A percentile compares a stretch with the other conserved stretches of the same genome.
Evolutionary conservation across 2,113 vertebrate species (phyloP).

Genomic region (Alethe castanea): DNA sequence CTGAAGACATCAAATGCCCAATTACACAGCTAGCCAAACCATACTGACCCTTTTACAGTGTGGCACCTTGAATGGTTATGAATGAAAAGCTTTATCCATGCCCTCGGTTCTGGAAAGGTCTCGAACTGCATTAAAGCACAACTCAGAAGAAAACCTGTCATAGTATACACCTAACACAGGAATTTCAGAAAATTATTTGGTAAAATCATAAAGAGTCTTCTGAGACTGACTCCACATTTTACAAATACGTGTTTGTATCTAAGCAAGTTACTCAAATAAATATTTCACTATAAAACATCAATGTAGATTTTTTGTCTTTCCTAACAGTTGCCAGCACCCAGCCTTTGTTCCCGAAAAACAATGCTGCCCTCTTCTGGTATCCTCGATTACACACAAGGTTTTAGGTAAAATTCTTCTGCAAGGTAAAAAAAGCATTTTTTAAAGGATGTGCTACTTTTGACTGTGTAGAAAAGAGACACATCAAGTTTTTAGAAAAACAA

Average conservation of each 20-base stretch:
- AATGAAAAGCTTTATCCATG: not conserved
- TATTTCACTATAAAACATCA: not conserved
- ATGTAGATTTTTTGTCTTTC: not conserved
- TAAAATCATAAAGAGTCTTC: not conserved
- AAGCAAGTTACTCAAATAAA: not conserved
- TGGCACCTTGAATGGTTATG: not conserved
- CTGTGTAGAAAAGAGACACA: accelerated
- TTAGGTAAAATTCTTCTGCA: not conserved
- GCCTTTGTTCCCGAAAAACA: not conserved
- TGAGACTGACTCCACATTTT: not conserved
- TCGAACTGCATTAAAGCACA: not conserved
- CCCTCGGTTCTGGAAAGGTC: not conserved
- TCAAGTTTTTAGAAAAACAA: not conserved
- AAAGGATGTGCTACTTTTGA: not conserved
- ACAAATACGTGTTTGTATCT: not conserved
- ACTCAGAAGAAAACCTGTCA: not conserved
- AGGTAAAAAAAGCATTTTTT: not conserved
- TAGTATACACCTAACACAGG: accelerated
- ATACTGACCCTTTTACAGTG: not conserved
- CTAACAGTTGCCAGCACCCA: not conserved
- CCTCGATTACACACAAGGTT: not conserved
- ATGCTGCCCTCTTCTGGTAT: conserved; percentile 47
- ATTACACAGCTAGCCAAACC: not conserved
- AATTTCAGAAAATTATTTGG: not conserved
- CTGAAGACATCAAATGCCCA: not conserved